Evolutionary conservation across 2,113 vertebrate species (phyloP), one percentile per base, ranked within the genome.

Genomic region (Plotosus lineatus): DNA sequence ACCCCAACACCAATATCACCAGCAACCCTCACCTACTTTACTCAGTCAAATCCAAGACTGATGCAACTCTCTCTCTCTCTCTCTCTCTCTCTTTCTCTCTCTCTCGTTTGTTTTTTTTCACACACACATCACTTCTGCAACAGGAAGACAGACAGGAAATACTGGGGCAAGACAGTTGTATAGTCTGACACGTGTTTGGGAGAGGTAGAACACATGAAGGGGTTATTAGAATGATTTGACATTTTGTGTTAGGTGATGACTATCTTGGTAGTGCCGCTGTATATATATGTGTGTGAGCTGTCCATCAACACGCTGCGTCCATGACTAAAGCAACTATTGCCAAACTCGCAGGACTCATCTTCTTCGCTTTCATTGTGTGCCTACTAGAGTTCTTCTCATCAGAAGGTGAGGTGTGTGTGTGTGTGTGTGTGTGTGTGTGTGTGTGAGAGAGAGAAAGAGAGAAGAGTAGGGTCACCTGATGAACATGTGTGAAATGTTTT

Each of bases 301-400:
- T 77, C 56, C 72, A 81, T 85, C 80, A 83, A 53, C 40, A 89
- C 89, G 90, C 87, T 79, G 69, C 55, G 85, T 88, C 89, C 72
- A 96, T 96, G 94, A 89, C 92, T 80, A 93, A 90, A 88, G 83
- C 89, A 48, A 86, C 85, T 3, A 42, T 94, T 75, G 81, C 90
- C 73, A 96, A 94, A 92, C 91, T 97, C 79, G 21, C 90, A 75
- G 55, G 94, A 33, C 91, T 94, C 72, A 84, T 96, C 88, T 88
- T 96, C 86, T 88, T 92, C 0, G 58, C 87, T 51, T 92, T 96
- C 84, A 94, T 96, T 90, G 85, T 98, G 81, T 94, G 94, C 85
- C 94, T 98, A 76, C 95, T 95, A 55, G 96, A 98, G 55, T 93
- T 95, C 91, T 97, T 97, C 90, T 91, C 90, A 77, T 85, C 91